Evolutionary conservation across 2,113 vertebrate genomes (phyloP), one percentile per base, ranked within the genome.

Genomic region (Tyrannus savana): DNA sequence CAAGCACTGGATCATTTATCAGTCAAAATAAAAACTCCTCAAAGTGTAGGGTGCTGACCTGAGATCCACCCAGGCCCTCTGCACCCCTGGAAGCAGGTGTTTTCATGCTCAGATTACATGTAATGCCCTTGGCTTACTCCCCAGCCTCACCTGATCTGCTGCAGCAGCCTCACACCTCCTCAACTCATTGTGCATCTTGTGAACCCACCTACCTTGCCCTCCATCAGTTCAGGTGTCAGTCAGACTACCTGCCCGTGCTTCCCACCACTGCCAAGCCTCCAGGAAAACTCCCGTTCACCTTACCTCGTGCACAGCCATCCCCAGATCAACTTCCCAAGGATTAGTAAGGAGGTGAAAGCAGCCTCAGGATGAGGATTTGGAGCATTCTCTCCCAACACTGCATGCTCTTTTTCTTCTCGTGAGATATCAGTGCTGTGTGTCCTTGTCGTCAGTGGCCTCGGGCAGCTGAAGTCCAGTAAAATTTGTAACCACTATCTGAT

Each of bases 371-470:
- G 19, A 76, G 23, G 33, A 63, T 71, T 33, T 44, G 18, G 41
- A 78, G 11, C 6, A 6, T 18, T 14, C 11, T 21, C 14, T 80
- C 15, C 27, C 41, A 82, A 39, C 10, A 49, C 17, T 1, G 2
- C 25, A 41, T 3, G 3, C 16, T 58, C 16, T 66, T 77, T 18
- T 42, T 19, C 10, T 84, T n/a, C 49, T 37, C 2, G 0, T 52
- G 58, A 72, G 55, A 79, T 11, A 55, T 35, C 12, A 7, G 6
- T 39, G 33, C 53, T 82, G 8, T 35, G 69, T 2, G 1, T 23
- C 60, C 52, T 62, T 66, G 5, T 17, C 53, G 25, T 44, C 67
- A 35, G 62, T 7, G n/a, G 60, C 35, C 16, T 13, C 0, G 0
- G 23, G 49, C 30, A 79, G 58, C 47, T 82, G 3, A 24, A 77